Conservation (phyloP, 2,888 invertebrate species). For the Eupithecia pulchellata region DNA sequence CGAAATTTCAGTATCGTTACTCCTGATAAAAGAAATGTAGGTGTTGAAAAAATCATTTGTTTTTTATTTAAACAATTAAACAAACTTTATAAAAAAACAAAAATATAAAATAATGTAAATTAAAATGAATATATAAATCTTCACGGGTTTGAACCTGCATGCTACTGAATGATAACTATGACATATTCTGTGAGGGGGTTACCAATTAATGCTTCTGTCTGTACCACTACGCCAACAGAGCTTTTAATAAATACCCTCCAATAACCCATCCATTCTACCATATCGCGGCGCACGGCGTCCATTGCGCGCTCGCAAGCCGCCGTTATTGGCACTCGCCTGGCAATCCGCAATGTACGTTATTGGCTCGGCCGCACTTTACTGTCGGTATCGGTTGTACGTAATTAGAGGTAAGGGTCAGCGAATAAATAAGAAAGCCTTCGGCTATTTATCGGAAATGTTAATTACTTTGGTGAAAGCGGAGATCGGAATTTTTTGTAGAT, state of each 20-base stretch:
- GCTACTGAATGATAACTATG: no score
- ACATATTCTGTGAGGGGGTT: no score
- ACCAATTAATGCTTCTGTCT: no score
- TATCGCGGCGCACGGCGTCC: background rate
- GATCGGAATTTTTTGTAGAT: background rate
- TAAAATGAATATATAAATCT: no score
- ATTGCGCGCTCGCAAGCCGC: background rate
- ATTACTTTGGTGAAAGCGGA: slow-evolving; percentile 7
- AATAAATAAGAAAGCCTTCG: slow-evolving; percentile 6
- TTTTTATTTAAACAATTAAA: no score
- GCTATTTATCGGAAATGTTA: slow-evolving; percentile 10
- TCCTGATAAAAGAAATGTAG: no score
- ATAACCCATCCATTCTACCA: slow-evolving; percentile 2
- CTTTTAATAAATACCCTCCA: slow-evolving; percentile 2
- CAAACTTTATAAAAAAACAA: no score
- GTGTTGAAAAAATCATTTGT: no score
- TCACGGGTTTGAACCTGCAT: no score
- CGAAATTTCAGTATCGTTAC: no score
- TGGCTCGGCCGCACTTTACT: slow-evolving; percentile 1
- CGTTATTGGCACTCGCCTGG: slow-evolving; percentile 7
- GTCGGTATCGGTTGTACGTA: background rate
- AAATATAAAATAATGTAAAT: no score
- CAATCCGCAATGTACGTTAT: slow-evolving; percentile 2
- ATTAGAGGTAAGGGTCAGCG: slow-evolving; percentile 3
- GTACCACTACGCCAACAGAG: background rate